Base-by-base conservation (phyloP, 2,888 invertebrate species). In the Trachelus stipa region DNA sequence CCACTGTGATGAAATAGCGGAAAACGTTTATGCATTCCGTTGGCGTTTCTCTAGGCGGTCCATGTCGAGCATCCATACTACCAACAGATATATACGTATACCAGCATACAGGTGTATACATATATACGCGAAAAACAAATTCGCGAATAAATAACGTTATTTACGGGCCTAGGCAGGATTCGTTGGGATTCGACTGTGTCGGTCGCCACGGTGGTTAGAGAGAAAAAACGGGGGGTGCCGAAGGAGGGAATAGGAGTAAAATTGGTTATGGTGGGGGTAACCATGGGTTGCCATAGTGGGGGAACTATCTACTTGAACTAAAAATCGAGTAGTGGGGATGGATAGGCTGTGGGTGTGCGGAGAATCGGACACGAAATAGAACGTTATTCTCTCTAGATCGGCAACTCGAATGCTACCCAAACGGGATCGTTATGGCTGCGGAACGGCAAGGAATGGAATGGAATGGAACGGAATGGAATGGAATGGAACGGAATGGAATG, bases 11-110 rank as follows among this genome's bases (percentile, higher is more conserved):
- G 75, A 77, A 77, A 73, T 71, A 73, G 73, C 37, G 76, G 79
- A 73, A 79, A 82, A 81, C 80, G 82, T 82, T 83, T 82, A 79
- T 82, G 82, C 83, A 85, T 83, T 85, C 83, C 83, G 76, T 78
- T 81, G 76, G 82, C 81, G 81, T 84, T 82, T 82, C 77, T 79
- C 80, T 78, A 79, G 77, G 79, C 75, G 79, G 79, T 37, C 76
- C 74, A 69, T 76, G 73, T 37, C 73, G 73, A 56, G 56, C 34
- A 68, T 23, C n/a, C 56, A 34, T 56, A 40, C 69, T 40, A 40
- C 40, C 40, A 40, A 6, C 0, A 40, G 40, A 15, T 15, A 40
- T 15, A 6, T 15, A 56, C 9, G 56, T 23, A 56, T 56, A 2
- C 23, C 23, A 56, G 56, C 2, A 3, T 23, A 15, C 23, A 56